Percentiles rank a stretch among this genome's conserved stretches.
These are phyloP conservation scores for Resseliella maxima DNA, from an alignment of 2,888 invertebrate species.

Conservation along the genomic window DNA sequence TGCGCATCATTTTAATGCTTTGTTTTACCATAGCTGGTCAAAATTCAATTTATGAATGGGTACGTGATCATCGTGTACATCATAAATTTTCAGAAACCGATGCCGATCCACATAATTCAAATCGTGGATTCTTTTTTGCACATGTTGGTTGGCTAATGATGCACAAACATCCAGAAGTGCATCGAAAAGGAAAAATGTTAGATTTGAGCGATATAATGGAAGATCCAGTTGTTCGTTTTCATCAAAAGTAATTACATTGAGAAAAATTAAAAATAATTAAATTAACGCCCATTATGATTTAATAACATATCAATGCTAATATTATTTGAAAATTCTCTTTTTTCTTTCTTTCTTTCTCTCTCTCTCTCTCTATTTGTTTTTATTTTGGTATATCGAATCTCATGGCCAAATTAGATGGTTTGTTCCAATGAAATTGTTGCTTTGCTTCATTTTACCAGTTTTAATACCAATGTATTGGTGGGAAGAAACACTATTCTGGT, in stretches of 20 bases:
- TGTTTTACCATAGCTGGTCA: conserved; percentile 76
- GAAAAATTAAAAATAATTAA: too few species aligned
- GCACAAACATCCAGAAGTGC: conserved; percentile 88
- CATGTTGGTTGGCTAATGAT: conserved; percentile 94
- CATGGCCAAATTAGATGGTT: conserved; percentile 72
- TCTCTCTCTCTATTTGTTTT: too few species aligned
- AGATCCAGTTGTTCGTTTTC: conserved; percentile 83
- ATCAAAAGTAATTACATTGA: conserved; percentile 73
- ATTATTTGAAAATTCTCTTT: not conserved
- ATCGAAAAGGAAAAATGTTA: conserved; percentile 79
- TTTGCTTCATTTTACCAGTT: conserved; percentile 81
- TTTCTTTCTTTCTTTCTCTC: too few species aligned
- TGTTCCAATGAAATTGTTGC: conserved; percentile 72
- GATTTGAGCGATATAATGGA: conserved; percentile 83
- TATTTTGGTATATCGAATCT: too few species aligned
- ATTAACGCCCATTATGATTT: too few species aligned
- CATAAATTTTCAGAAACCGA: conserved; percentile 86
- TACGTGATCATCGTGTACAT: conserved; percentile 81
- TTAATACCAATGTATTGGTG: conserved; percentile 77
- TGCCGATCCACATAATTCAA: conserved; percentile 85
- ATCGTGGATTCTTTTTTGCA: conserved; percentile 89
- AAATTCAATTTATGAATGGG: conserved; percentile 91
- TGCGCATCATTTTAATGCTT: conserved; percentile 72
- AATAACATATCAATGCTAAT: not conserved
- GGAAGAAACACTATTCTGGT: conserved; percentile 75